phyloP scores from a whole-genome alignment of 1,140 invertebrate species.

The Drosophila funebris region DNA sequence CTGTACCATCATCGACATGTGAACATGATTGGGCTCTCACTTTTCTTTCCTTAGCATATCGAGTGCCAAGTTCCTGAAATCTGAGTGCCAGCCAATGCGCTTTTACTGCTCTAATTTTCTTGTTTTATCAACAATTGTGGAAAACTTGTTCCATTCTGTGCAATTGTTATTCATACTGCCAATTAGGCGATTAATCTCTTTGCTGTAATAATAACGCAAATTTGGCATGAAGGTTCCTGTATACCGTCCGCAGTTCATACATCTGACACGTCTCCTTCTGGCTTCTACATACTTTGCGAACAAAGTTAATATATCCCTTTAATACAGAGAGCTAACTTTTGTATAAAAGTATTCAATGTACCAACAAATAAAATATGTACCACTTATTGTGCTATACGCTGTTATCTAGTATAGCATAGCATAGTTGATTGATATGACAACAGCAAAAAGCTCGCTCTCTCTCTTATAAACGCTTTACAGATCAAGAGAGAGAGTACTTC shows the following conservation, averaged over 20 bases:
- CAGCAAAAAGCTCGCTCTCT: constrained; percentile 25
- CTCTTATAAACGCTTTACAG: no score
- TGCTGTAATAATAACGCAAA: constrained; percentile 5
- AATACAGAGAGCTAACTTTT: no score
- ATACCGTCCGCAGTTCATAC: no score
- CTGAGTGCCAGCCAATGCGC: no score
- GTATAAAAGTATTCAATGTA: no score
- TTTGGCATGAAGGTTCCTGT: no score
- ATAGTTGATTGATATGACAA: background rate
- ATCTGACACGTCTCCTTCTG: no score
- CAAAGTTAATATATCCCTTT: no score
- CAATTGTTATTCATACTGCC: constrained; percentile 10
- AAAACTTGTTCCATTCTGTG: constrained; percentile 11
- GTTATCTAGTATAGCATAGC: constrained; percentile 28
- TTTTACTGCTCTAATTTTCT: constrained; percentile 8
- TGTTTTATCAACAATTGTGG: constrained; percentile 12
- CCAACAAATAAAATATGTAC: no score
- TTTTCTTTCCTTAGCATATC: constrained; percentile 1
- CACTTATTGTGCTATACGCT: background rate
- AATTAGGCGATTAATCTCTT: constrained; percentile 30
- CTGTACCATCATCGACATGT: constrained; percentile 16
- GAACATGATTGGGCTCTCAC: constrained; percentile 20
- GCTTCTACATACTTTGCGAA: background rate
- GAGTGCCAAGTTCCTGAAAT: no score
- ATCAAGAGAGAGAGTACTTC: background rate